Evolutionary conservation across 2,888 invertebrate genomes (phyloP).

Genomic region (Sphaerophoria rueppellii): DNA sequence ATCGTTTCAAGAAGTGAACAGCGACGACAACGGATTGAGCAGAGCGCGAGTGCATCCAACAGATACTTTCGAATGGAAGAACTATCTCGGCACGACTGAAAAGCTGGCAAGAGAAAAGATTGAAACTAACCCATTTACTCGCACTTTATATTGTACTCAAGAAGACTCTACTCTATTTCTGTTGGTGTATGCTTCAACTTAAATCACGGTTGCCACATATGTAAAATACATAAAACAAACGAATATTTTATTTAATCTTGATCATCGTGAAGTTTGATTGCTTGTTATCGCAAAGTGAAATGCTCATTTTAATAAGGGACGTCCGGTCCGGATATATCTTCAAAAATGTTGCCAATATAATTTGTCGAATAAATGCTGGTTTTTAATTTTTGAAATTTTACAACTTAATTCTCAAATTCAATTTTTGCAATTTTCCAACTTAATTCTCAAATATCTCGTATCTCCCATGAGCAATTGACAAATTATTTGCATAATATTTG

Average conservation of each 20-base stretch:
- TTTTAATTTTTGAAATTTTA: too few species aligned
- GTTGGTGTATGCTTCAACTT: conserved; percentile 6
- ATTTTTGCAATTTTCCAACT: too few species aligned
- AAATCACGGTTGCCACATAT: neutral
- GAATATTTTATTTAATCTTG: neutral
- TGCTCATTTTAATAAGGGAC: too few species aligned
- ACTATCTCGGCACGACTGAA: conserved; percentile 60
- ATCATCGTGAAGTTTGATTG: neutral
- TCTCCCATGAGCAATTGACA: too few species aligned
- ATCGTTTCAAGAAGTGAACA: conserved; percentile 35
- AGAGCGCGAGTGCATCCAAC: conserved; percentile 56
- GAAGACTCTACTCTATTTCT: neutral
- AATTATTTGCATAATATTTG: too few species aligned
- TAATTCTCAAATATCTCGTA: too few species aligned
- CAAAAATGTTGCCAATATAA: too few species aligned
- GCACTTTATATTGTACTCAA: neutral
- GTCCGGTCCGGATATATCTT: too few species aligned
- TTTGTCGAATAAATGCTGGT: too few species aligned
- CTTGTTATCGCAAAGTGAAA: too few species aligned
- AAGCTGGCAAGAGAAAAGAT: conserved; percentile 27
- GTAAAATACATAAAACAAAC: neutral
- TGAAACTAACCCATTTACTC: conserved; percentile 9
- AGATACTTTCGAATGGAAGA: conserved; percentile 61
- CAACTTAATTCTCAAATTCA: too few species aligned
- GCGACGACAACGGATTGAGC: neutral